A percentile compares a stretch with the other conserved stretches of the same genome.
Conservation (phyloP, 2,797 vertebrate species). For the Naso thynnoides region DNA sequence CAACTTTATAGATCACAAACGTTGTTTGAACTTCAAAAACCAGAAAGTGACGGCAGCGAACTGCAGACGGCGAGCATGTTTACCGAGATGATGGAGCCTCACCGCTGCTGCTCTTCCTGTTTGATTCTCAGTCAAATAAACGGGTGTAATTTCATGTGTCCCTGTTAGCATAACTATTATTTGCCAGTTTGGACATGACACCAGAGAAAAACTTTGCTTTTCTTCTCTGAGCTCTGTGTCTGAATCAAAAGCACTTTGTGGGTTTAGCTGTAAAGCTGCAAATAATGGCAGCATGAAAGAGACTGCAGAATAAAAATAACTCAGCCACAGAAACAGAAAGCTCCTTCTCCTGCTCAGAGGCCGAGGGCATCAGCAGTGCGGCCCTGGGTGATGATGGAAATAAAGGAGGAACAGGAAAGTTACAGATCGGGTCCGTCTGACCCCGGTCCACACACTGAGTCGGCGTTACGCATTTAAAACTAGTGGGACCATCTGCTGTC, state of each 20-base stretch:
- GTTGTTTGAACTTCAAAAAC: slow-evolving; percentile 4
- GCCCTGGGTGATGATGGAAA: neutral
- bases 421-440: slow-evolving; percentile 5
- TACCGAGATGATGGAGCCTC: no score
- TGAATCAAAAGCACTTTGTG: no score
- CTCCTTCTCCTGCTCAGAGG: neutral
- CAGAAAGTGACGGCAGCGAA: neutral
- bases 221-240: neutral
- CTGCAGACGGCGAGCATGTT: neutral
- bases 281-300: neutral
- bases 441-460: neutral
- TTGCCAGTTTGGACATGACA: neutral
- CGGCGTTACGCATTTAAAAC: neutral
- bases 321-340: neutral
- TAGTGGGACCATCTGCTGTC: slow-evolving; percentile 38
- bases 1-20: neutral
- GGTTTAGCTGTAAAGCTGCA: no score
- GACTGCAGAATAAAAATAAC: neutral
- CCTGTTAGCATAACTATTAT: neutral
- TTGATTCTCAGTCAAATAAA: no score
- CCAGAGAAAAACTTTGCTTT: neutral
- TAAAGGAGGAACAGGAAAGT: neutral
- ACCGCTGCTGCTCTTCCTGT: neutral
- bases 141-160: no score
- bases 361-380: neutral